These are phyloP conservation scores for Castor canadensis DNA, from an alignment of 2,113 vertebrate species.

Conservation along the genomic window DNA sequence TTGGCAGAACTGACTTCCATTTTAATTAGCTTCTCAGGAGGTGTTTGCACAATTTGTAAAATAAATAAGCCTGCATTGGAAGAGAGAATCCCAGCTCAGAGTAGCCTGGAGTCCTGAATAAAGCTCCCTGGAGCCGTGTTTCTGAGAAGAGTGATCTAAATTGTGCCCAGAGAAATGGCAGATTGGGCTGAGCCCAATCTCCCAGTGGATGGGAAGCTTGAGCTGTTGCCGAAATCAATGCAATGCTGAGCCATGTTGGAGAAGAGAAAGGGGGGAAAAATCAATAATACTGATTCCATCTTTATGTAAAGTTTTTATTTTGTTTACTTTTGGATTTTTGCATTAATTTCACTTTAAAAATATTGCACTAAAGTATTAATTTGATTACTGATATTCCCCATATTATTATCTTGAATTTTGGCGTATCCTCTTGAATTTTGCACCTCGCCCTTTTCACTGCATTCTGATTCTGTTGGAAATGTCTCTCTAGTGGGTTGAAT, in stretches of 20 bases:
- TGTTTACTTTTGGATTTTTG: not conserved
- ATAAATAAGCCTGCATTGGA: conserved; percentile 41
- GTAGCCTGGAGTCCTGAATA: not conserved
- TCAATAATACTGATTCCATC: not conserved
- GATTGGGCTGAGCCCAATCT: not conserved
- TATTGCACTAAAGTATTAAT: not conserved
- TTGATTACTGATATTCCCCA: not conserved
- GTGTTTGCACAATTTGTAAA: conserved; percentile 57
- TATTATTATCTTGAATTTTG: too few relatives aligned
- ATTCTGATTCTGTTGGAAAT: not conserved
- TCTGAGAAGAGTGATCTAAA: conserved; percentile 50
- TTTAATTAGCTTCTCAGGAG: conserved; percentile 74
- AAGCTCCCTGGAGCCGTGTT: conserved; percentile 9
- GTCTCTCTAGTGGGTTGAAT: not conserved
- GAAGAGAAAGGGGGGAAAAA: not conserved
- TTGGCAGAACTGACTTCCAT: conserved; percentile 53
- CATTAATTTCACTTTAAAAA: conserved; percentile 5
- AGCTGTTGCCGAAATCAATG: conserved; percentile 1
- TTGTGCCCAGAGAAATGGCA: not conserved
- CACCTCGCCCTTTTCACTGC: not conserved
- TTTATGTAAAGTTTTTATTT: not conserved
- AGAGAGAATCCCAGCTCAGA: not conserved
- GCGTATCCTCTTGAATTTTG: not conserved
- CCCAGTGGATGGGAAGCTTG: not conserved
- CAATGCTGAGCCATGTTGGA: not conserved